Base-by-base conservation (phyloP, 2,113 vertebrate species). In the Megatriorchis doriae region DNA sequence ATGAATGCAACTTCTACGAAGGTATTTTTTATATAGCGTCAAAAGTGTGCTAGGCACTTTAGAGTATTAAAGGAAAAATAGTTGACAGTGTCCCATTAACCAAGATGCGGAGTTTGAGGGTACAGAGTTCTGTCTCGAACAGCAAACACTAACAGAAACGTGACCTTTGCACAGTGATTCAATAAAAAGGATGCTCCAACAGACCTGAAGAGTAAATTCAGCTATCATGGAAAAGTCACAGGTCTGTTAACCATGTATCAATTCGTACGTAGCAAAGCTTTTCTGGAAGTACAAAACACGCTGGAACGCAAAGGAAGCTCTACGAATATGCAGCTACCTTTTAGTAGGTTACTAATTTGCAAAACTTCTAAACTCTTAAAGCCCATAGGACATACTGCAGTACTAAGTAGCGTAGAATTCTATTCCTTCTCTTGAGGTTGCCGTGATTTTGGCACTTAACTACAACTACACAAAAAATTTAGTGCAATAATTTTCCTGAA, bases 401-500 rank as follows among this genome's bases (percentile, higher is more conserved):
- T 97, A 96, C 94, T 97, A 88, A 94, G 93, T 61, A 93, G 91
- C 87, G 92, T 96, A 95, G 95, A 97, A 97, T 96, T 95, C 97
- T 93, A 94, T 94, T 96, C 91, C 91, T 97, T 97, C 93, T 94
- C 95, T 91, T 68, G 91, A 96, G 90, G 86, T 93, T 95, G 98
- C 96, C 97, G 95, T 86, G 94, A 87, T 97, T 93, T 97, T 98
- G 97, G 97, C 97, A 98, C 97, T 97, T 96, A 79, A 93, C 96
- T 97, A 97, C 95, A 90, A 94, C 96, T 88, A 97, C 95, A 96
- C 97, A 95, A 91, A 94, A 93, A 92, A 91, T 84, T 97, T 95
- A 97, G 95, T 97, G 94, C 89, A 96, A 97, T 97, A 47, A 71
- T 97, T 91, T 96, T 97, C 93, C 97, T 96, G 95, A 97, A 63